A percentile compares a stretch with the other conserved stretches of the same genome.
Evolutionary conservation across 2,797 vertebrate genomes (phyloP).

Genomic region (Knipowitschia caucasica): DNA sequence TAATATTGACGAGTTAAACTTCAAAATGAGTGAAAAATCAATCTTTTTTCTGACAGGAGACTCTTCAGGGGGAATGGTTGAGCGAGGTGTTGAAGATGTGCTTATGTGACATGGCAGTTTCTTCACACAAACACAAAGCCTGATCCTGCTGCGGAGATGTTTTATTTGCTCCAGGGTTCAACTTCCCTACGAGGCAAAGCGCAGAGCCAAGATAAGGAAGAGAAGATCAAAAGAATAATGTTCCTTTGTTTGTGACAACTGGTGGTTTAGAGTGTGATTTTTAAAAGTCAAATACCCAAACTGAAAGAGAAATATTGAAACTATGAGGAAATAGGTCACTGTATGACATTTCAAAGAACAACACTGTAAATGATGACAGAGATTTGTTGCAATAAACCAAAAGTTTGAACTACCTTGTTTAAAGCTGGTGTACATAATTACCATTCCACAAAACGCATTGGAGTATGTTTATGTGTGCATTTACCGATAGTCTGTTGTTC

Average conservation of each 20-base stretch:
- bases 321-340: no score
- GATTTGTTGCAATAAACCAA: no score
- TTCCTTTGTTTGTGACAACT: conserved; percentile 11
- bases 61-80: conserved; percentile 18
- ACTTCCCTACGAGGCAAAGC: conserved; percentile 20
- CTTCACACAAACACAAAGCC: conserved; percentile 2
- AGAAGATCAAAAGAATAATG: background rate
- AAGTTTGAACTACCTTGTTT: no score
- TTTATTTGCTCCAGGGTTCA: conserved; percentile 14
- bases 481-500: no score
- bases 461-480: no score
- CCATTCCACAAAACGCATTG: no score
- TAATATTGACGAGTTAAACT: conserved; percentile 16
- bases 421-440: no score
- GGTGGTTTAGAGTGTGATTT: background rate
- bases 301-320: background rate
- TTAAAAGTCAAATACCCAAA: background rate
- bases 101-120: conserved; percentile 8
- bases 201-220: conserved; percentile 29
- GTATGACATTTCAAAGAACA: no score
- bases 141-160: conserved; percentile 5
- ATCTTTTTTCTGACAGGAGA: conserved; percentile 22
- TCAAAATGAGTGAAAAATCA: conserved; percentile 30
- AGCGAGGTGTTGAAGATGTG: conserved; percentile 23
- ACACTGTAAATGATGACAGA: no score